Evolutionary conservation across 1,140 invertebrate genomes (phyloP).

Genomic region (Brevipalpus yothersi): DNA sequence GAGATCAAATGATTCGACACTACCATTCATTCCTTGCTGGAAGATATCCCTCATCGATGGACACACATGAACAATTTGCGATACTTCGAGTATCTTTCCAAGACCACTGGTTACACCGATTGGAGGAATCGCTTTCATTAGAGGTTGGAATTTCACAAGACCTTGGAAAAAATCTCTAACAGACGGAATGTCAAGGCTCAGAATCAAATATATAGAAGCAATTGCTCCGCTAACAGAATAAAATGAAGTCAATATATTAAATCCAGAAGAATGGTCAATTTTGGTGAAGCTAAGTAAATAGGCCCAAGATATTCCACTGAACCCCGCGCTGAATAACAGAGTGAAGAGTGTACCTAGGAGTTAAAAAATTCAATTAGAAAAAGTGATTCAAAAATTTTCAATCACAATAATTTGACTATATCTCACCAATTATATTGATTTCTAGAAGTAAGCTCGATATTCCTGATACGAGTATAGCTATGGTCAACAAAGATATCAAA

Average conservation of each 20-base stretch:
- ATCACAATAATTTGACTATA: neutral
- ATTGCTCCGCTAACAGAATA: neutral
- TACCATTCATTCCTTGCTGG: no score
- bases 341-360: neutral
- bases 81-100: no score
- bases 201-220: neutral
- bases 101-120: no score
- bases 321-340: constrained; percentile 5
- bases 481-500: constrained; percentile 3
- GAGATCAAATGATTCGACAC: no score
- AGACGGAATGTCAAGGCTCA: no score
- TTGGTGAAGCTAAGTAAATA: constrained; percentile 11
- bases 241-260: constrained; percentile 10
- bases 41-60: no score
- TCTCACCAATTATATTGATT: neutral
- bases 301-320: constrained; percentile 11
- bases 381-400: neutral
- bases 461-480: constrained; percentile 4
- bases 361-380: neutral
- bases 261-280: constrained; percentile 9
- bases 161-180: no score
- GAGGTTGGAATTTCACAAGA: no score
- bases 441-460: neutral
- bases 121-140: no score
- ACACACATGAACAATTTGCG: no score